phyloP scores from a whole-genome alignment of 1,140 invertebrate species.

The Trichonephila clavipes region DNA sequence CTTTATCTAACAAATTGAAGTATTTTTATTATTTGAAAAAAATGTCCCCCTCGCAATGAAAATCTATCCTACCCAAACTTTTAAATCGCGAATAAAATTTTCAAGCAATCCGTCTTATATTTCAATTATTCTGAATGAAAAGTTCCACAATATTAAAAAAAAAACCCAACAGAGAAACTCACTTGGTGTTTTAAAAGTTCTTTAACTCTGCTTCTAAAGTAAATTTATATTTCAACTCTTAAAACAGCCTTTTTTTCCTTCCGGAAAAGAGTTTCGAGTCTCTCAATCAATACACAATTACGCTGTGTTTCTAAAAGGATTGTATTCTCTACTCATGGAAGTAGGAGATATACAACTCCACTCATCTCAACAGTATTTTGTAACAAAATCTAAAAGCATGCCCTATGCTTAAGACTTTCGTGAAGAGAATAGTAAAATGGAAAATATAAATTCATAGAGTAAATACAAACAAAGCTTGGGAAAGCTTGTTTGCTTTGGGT shows the following conservation, averaged over 20 bases:
- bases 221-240: not conserved
- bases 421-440: not conserved
- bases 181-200: not conserved
- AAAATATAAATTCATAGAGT: conserved; percentile 23
- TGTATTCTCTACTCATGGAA: not conserved
- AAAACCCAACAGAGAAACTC: not conserved
- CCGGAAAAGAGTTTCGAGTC: not conserved
- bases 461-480: not conserved
- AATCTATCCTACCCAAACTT: no score
- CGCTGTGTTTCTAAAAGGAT: not conserved
- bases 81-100: no score
- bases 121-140: no score
- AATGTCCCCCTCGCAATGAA: no score
- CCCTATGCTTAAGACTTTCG: not conserved
- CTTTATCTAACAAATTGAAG: no score
- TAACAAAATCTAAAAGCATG: not conserved
- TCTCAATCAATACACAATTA: conserved; percentile 31
- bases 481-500: not conserved
- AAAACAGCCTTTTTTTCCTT: not conserved
- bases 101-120: no score
- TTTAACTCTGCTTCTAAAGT: not conserved
- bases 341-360: not conserved
- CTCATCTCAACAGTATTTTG: not conserved
- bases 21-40: no score
- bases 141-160: not conserved